These are phyloP conservation scores for Bombus haemorrhoidalis DNA, from an alignment of 1,140 invertebrate genomes.

Conservation along the genomic window DNA sequence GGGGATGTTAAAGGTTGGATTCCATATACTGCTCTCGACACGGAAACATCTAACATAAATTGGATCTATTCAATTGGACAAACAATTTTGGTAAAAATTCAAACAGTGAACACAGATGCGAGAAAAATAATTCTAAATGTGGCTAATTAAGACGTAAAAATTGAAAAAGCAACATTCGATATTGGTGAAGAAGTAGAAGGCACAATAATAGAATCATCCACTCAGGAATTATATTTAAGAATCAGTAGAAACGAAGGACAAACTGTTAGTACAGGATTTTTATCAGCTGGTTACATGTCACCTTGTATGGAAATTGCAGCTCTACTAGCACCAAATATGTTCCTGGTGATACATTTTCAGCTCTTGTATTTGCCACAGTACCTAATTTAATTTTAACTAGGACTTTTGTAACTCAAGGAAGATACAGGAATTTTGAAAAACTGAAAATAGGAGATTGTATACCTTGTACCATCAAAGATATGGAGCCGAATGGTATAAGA, in stretches of 20 bases:
- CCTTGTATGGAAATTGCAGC: constrained; percentile 71
- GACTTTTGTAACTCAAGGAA: constrained; percentile 61
- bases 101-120: constrained; percentile 74
- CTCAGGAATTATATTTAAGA: constrained; percentile 69
- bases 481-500: constrained; percentile 60
- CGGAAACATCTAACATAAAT: constrained; percentile 78
- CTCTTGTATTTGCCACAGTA: constrained; percentile 70
- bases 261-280: constrained; percentile 55
- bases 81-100: constrained; percentile 83
- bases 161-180: constrained; percentile 43
- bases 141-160: constrained; percentile 46
- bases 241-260: constrained; percentile 52
- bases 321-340: constrained; percentile 64
- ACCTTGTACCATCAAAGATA: constrained; percentile 71
- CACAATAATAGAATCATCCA: constrained; percentile 66
- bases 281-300: constrained; percentile 77
- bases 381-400: constrained; percentile 72
- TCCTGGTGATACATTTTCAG: constrained; percentile 69
- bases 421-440: constrained; percentile 51
- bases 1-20: constrained; percentile 84
- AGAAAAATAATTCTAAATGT: constrained; percentile 80
- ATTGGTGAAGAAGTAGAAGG: constrained; percentile 74
- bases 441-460: constrained; percentile 70
- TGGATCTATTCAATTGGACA: constrained; percentile 85
- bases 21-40: constrained; percentile 81